These are phyloP conservation scores for Tiliqua scincoides DNA, from an alignment of 2,113 vertebrate species.

Conservation along the genomic window DNA sequence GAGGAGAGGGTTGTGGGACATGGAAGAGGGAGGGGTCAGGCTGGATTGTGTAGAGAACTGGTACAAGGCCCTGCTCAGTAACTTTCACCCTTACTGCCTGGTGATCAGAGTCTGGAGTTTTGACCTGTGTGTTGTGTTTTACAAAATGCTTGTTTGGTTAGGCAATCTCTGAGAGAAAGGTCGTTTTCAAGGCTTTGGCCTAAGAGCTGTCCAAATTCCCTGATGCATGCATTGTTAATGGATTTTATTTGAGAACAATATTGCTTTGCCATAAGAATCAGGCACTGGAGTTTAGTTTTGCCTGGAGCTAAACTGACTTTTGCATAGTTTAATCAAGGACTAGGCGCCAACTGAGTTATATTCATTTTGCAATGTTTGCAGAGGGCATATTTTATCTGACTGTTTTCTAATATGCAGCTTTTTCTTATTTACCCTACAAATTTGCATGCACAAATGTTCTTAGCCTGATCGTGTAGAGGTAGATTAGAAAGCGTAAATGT, in stretches of 20 bases:
- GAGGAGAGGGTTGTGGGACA: too few relatives aligned
- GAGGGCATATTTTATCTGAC: constrained; percentile 31
- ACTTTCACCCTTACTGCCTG: constrained; percentile 24
- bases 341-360: constrained; percentile 7
- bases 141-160: not conserved
- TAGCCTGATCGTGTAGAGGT: not conserved
- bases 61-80: constrained; percentile 21
- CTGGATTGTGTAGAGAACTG: not conserved
- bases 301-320: constrained; percentile 25
- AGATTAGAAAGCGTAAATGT: not conserved
- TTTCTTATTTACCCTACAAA: not conserved
- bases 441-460: constrained; percentile 8
- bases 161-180: constrained; percentile 8
- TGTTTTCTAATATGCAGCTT: constrained; percentile 21
- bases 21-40: too few relatives aligned
- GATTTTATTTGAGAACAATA: constrained; percentile 2
- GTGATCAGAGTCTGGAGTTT: fast-evolving
- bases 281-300: constrained; percentile 6
- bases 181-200: not conserved
- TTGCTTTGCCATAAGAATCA: not conserved
- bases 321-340: constrained; percentile 35
- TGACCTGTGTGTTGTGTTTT: not conserved
- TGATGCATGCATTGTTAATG: not conserved
- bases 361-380: constrained; percentile 40
- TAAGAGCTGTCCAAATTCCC: not conserved